Conservation (phyloP, 2,113 vertebrate genomes). For the Corydoras maculifer region DNA sequence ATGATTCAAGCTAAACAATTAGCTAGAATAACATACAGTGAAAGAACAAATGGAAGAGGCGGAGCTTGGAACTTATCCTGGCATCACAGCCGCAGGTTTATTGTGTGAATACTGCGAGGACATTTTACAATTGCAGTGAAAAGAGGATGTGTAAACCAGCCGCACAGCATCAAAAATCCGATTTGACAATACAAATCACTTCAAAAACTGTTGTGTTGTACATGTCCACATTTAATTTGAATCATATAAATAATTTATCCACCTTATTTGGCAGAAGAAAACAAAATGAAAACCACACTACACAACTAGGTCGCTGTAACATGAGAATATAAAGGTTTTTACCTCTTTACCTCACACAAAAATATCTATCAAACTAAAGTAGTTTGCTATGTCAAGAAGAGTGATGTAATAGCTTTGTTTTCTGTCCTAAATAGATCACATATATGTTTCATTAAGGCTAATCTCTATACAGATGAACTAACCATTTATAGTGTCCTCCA, state of each 20-base stretch:
- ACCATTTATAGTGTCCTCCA: too few relatives aligned
- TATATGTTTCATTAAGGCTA: neutral
- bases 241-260: slow-evolving; percentile 1
- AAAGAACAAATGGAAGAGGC: too few relatives aligned
- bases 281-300: neutral
- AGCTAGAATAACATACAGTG: too few relatives aligned
- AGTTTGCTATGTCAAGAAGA: neutral
- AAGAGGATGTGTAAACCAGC: neutral
- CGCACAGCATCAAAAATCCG: neutral
- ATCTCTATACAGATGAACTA: too few relatives aligned
- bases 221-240: neutral
- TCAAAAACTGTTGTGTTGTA: neutral
- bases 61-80: neutral
- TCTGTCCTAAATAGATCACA: neutral
- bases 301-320: neutral
- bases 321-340: neutral
- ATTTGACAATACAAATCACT: neutral
- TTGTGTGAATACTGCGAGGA: neutral
- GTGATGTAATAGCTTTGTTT: too few relatives aligned
- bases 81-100: neutral
- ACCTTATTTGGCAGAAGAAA: neutral
- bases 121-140: neutral
- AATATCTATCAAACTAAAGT: neutral
- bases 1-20: too few relatives aligned
- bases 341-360: neutral